Percentiles rank a stretch among this genome's conserved stretches.
These are phyloP conservation scores for Enteromius viviparus DNA, from an alignment of 2,797 vertebrate genomes.

Conservation along the genomic window DNA sequence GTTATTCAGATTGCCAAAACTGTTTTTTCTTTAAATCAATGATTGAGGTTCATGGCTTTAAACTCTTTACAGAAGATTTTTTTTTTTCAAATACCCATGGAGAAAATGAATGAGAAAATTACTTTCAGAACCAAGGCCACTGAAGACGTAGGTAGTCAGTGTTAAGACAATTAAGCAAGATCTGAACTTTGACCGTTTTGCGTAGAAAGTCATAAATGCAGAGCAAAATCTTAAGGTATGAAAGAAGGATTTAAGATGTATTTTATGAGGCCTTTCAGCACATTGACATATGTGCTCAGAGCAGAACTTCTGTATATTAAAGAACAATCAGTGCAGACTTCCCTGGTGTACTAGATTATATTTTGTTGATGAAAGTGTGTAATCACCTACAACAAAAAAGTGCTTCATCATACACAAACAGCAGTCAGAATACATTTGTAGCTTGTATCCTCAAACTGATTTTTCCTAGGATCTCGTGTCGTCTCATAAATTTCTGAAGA, in stretches of 20 bases:
- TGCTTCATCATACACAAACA: neutral
- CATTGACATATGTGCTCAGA: neutral
- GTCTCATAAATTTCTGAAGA: constrained; percentile 15
- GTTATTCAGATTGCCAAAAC: neutral
- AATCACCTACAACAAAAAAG: neutral
- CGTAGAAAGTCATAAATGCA: neutral
- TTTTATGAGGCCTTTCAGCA: constrained; percentile 42
- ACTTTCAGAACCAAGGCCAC: constrained; percentile 10
- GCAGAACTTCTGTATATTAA: neutral
- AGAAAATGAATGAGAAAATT: constrained; percentile 25
- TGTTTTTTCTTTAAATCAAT: neutral
- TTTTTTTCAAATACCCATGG: neutral
- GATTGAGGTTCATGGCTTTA: neutral
- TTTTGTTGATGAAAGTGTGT: constrained; percentile 13
- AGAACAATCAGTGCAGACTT: neutral
- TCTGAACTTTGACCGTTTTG: neutral
- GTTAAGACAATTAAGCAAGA: constrained; percentile 1
- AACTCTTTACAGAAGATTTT: neutral
- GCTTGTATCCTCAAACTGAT: neutral
- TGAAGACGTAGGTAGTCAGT: neutral
- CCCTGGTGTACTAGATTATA: neutral
- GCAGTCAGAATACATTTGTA: neutral
- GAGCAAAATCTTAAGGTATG: neutral
- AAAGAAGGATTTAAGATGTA: neutral
- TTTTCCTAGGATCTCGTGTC: neutral